phyloP scores from a whole-genome alignment of 2,113 vertebrate genomes.

The Arvicanthis niloticus region DNA sequence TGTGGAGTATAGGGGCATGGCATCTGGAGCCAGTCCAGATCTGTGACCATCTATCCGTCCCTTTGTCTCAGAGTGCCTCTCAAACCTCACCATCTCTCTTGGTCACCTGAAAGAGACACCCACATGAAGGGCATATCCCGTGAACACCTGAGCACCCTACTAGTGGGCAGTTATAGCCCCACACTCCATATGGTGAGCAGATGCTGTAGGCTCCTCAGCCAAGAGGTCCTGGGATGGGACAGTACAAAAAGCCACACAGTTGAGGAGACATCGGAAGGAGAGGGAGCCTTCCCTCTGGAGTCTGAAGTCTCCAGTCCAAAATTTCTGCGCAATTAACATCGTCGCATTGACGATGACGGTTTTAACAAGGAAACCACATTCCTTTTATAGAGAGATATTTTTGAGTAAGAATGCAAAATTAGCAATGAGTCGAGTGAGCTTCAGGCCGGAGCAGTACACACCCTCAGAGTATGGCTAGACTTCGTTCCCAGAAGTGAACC shows the following conservation, averaged over 20 bases:
- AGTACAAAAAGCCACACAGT: background rate
- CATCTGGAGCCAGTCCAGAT: background rate
- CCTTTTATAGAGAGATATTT: background rate
- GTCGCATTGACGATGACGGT: background rate
- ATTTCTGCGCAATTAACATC: background rate
- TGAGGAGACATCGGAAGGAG: too few relatives aligned
- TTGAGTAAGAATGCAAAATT: background rate
- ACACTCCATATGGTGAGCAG: accelerated
- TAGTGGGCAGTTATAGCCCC: background rate
- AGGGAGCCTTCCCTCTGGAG: background rate
- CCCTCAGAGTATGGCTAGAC: background rate
- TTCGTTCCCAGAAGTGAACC: background rate
- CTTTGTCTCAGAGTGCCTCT: background rate
- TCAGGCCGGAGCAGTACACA: background rate
- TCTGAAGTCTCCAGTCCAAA: background rate
- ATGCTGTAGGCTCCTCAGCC: background rate
- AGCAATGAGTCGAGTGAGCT: background rate
- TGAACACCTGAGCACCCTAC: background rate
- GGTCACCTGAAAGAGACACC: background rate
- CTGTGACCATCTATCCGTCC: background rate
- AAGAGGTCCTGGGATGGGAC: background rate
- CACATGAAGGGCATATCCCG: background rate
- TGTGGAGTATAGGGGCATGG: accelerated
- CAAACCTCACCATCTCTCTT: background rate
- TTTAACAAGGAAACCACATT: background rate